Base-by-base conservation (phyloP, 2,797 vertebrate genomes). In the Alosa sapidissima region DNA sequence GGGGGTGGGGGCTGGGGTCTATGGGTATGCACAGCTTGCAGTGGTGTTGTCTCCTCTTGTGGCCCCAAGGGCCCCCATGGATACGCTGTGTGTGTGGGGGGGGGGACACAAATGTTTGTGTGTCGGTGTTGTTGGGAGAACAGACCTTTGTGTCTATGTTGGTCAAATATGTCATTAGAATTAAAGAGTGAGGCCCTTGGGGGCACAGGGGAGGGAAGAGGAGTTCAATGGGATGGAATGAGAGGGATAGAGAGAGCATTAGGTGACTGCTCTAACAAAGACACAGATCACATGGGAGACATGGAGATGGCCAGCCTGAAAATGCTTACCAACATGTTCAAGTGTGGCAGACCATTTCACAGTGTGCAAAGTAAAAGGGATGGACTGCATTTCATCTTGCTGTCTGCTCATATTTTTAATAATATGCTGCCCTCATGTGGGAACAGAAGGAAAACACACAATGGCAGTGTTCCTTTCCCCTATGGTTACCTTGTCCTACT, bases 51-150 rank as follows among this genome's bases (percentile, higher is more conserved):
- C 65, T 24, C 33, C 33, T 16, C 36, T 36, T 41, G 33, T 75
- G 68, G 68, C 68, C 68, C 33, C 68, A 45, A 75, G 68, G 68
- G 68, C 36, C 68, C 68, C 68, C 68, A 19, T 33, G 28, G 68
- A 75, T 36, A 75, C 13, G 28, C 16, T 36, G 33, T 72, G 68
- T 68, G 62, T 72, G 28, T 72, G 68, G 14, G 33, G 68, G 0
- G 68, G 6, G 36, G 10, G 33, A 3, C 3, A 45, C 28, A 78
- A 41, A 41, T 47, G 36, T 47, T 78, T 78, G 41, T 19, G 41
- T 78, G 16, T 2, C 36, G 41, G 36, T 45, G 5, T 78, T 78
- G 13, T 45, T 78, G 68, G 7, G 24, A 75, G 16, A 75, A 41
- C 13, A 41, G 68, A 75, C 33, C 36, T 75, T 75, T 75, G 13